Evolutionary conservation across 2,113 vertebrate species (phyloP).

Genomic region (Paraplagusia blochii): DNA sequence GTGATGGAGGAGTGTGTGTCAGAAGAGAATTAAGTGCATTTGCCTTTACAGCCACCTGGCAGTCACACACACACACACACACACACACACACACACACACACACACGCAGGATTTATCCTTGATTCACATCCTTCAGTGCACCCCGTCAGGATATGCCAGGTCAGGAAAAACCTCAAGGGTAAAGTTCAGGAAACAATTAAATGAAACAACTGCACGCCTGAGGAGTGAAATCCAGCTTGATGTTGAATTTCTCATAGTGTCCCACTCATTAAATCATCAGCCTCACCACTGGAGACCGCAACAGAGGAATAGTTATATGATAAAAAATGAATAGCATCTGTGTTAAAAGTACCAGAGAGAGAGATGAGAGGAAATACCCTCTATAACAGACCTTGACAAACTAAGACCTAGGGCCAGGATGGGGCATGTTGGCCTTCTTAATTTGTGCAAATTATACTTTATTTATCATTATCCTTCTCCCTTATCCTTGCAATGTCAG

Average conservation of each 20-base stretch:
- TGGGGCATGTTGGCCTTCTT: too few relatives aligned
- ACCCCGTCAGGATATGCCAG: constrained; percentile 57
- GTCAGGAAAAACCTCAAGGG: constrained; percentile 60
- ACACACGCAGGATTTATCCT: constrained; percentile 19
- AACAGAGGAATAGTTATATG: constrained; percentile 31
- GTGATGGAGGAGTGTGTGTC: constrained; percentile 49
- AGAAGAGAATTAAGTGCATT: constrained; percentile 51
- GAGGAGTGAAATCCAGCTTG: constrained; percentile 32
- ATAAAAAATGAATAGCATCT: constrained; percentile 46
- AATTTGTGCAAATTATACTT: too few relatives aligned
- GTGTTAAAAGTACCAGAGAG: constrained; percentile 20
- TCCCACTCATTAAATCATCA: constrained; percentile 67
- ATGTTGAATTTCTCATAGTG: constrained; percentile 51
- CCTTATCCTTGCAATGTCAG: too few relatives aligned
- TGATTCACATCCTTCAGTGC: constrained; percentile 42
- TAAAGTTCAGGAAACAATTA: constrained; percentile 80
- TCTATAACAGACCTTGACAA: too few relatives aligned
- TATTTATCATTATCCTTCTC: too few relatives aligned
- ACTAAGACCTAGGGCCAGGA: too few relatives aligned
- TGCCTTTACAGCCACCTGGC: constrained; percentile 54
- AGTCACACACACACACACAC: constrained; percentile 3
- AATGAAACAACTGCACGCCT: constrained; percentile 57
- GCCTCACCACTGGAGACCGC: constrained; percentile 41
- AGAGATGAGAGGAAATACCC: constrained; percentile 29
- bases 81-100: constrained; percentile 11